Percentiles rank a stretch among this genome's conserved stretches.
These are phyloP conservation scores for Crax fasciolata DNA, from an alignment of 2,797 vertebrate genomes.

Conservation along the genomic window DNA sequence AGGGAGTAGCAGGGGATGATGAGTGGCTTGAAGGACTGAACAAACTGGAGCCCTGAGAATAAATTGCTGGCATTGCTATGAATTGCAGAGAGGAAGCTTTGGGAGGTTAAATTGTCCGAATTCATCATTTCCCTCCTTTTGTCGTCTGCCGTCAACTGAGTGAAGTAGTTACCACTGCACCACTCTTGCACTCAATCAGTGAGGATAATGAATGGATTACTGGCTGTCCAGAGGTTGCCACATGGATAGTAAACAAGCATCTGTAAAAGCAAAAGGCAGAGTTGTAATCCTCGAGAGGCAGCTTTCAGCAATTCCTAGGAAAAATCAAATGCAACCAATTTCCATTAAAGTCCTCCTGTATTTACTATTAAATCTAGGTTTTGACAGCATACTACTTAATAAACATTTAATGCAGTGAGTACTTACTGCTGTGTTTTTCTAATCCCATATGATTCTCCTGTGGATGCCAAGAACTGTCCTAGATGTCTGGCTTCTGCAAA, in stretches of 20 bases:
- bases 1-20: conserved; percentile 78
- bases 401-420: conserved; percentile 54
- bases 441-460: conserved; percentile 54
- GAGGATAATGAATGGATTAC: conserved; percentile 40
- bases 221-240: conserved; percentile 41
- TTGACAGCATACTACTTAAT: conserved; percentile 62
- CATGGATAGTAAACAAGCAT: conserved; percentile 48
- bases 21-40: conserved; percentile 79
- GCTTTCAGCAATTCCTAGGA: conserved; percentile 44
- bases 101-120: conserved; percentile 76
- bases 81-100: conserved; percentile 70
- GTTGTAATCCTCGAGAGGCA: conserved; percentile 40
- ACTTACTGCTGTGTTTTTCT: conserved; percentile 70
- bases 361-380: conserved; percentile 33
- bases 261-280: conserved; percentile 42
- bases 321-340: conserved; percentile 48
- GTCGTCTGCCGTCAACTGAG: conserved; percentile 2
- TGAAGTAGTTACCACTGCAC: background rate
- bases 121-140: conserved; percentile 67
- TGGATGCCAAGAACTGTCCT: conserved; percentile 53
- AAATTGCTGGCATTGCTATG: conserved; percentile 72
- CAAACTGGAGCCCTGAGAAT: conserved; percentile 77
- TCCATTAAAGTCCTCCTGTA: conserved; percentile 3
- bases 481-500: conserved; percentile 53
- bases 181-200: conserved; percentile 1